These are phyloP conservation scores for Philopotamus ludificatus DNA, from an alignment of 1,140 invertebrate species.

Conservation along the genomic window DNA sequence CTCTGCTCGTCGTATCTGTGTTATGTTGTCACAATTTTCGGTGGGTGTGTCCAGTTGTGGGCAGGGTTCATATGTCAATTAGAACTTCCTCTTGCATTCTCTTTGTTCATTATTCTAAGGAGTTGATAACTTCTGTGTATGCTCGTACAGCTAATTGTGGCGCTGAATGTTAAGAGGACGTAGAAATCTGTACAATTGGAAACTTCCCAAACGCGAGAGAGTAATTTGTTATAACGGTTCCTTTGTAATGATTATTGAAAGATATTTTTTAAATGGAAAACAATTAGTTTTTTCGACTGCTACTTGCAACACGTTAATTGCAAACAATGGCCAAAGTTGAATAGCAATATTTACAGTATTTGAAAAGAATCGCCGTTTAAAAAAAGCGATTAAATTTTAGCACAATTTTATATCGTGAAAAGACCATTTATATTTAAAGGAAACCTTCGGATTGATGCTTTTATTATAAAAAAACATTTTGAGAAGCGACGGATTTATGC, in stretches of 20 bases:
- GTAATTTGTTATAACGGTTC: neutral
- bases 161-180: neutral
- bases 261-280: neutral
- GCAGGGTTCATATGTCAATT: slow-evolving; percentile 13
- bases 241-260: neutral
- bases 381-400: too few species aligned
- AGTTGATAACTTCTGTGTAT: slow-evolving; percentile 10
- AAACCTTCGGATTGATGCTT: neutral
- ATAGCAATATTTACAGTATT: too few species aligned
- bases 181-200: neutral
- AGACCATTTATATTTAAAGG: too few species aligned
- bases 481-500: neutral
- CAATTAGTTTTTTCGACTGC: neutral
- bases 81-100: slow-evolving; percentile 21
- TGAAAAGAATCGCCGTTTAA: too few species aligned
- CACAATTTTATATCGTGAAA: too few species aligned
- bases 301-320: too few species aligned
- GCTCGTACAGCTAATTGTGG: neutral
- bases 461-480: neutral
- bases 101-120: too few species aligned
- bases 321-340: too few species aligned
- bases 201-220: neutral
- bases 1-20: slow-evolving; percentile 17
- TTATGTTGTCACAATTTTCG: neutral
- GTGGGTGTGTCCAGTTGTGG: slow-evolving; percentile 16